Evolutionary conservation across 1,140 invertebrate species (phyloP).

Genomic region (Ceratina australensis): DNA sequence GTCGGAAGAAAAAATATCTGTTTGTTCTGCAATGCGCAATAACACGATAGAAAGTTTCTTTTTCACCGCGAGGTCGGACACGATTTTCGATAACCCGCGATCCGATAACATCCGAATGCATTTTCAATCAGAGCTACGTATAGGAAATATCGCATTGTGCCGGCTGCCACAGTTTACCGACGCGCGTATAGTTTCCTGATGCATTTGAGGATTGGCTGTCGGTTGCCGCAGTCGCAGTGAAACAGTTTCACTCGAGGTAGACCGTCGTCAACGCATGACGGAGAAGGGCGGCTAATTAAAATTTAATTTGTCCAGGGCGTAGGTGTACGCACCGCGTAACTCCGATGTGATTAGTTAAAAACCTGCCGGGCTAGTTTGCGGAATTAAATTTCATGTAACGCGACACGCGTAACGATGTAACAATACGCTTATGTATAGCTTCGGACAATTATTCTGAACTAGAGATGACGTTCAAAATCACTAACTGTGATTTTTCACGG

Average conservation of each 20-base stretch:
- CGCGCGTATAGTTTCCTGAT: slow-evolving; percentile 4
- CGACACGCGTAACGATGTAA: too few species aligned
- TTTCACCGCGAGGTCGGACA: background rate
- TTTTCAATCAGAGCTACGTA: slow-evolving; percentile 23
- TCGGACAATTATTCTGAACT: too few species aligned
- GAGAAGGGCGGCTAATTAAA: slow-evolving; percentile 16
- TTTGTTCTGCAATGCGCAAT: slow-evolving; percentile 35
- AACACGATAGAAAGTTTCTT: slow-evolving; percentile 7
- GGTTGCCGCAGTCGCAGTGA: slow-evolving; percentile 2
- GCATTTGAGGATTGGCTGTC: slow-evolving; percentile 29
- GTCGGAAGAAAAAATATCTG: background rate
- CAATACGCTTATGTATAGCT: too few species aligned
- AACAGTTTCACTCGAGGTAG: slow-evolving; percentile 1
- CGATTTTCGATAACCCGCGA: background rate
- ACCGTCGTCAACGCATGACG: background rate
- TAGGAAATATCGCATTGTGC: background rate
- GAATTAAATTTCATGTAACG: too few species aligned
- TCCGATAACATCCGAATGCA: slow-evolving; percentile 8
- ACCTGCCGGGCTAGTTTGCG: too few species aligned
- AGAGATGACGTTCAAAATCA: too few species aligned
- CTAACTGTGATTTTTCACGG: too few species aligned
- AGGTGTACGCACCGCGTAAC: too few species aligned
- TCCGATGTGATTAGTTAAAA: too few species aligned
- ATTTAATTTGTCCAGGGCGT: background rate
- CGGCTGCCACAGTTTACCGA: background rate